Evolutionary conservation across 1,140 invertebrate genomes (phyloP), one percentile per base, ranked within the genome.

Genomic region (Psix sp.): DNA sequence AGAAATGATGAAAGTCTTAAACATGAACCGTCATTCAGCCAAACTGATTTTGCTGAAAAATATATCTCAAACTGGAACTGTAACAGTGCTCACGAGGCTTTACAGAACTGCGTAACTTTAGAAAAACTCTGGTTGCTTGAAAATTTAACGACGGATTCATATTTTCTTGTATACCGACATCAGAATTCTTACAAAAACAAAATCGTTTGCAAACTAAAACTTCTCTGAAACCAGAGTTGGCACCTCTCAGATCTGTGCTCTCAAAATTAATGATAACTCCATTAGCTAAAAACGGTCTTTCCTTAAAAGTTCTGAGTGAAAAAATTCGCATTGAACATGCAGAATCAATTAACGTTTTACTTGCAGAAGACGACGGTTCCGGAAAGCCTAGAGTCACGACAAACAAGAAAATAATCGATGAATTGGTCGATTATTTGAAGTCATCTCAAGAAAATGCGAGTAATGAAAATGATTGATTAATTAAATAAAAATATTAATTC

Each of bases 221-320:
- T 10, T 5, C 52, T 2, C 3, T 54, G 6, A 16, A 40, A 20
- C 17, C 24, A 40, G 24, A 24, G 0, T 24, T 57, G 11, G 5
- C 5, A 13, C 26, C 39, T 10, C 15, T 46, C 0, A 14, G 11
- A 38, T 0, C 4, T 26, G 16, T 60, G 9, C 11, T 60, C 1
- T 67, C 52, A 29, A 59, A 45, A 38, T 2, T 31, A 0, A 59
- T 68, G 26, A 57, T 68, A 24, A 57, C 31, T 18, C 15, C 38
- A 29, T 20, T 57, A 17, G 65, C 65, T 3, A 29, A 49, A 21
- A 43, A 59, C 36, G 52, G 46, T 2, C 4, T 68, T 9, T 49
- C 65, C 0, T 16, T 68, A 3, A 1, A 56, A 17, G 16, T 57
- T 38, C 17, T 68, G 0, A 10, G 33, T 48, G 26, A 42, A 9